Evolutionary conservation across 2,797 vertebrate species (phyloP).

Genomic region (Sebastes iracundus): DNA sequence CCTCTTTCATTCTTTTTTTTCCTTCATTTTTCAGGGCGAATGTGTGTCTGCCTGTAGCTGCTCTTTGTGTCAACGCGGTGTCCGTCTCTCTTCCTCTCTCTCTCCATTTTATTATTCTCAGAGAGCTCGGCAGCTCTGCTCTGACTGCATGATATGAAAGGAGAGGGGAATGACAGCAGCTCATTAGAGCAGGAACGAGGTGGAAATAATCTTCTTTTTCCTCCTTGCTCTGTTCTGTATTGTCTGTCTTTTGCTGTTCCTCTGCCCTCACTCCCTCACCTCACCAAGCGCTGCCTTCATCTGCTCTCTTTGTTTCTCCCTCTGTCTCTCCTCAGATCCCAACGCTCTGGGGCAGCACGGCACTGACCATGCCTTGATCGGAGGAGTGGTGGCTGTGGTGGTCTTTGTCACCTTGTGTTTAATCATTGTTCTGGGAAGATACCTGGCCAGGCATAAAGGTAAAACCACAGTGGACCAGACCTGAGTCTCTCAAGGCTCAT

Average conservation of each 20-base stretch:
- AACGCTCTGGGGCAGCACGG: slow-evolving; percentile 91
- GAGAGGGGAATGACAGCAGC: slow-evolving; percentile 57
- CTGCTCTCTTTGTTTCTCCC: slow-evolving; percentile 45
- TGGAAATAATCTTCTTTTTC: slow-evolving; percentile 60
- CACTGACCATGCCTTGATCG: slow-evolving; percentile 97
- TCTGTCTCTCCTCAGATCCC: slow-evolving; percentile 85
- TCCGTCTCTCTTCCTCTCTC: slow-evolving; percentile 40
- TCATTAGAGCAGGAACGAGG: slow-evolving; percentile 66
- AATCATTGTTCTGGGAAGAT: slow-evolving; percentile 98
- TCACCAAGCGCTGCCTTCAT: slow-evolving; percentile 37
- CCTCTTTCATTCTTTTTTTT: slow-evolving; percentile 61
- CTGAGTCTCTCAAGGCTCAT: slow-evolving; percentile 24
- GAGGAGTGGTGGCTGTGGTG: slow-evolving; percentile 98
- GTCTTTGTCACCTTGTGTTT: slow-evolving; percentile 98
- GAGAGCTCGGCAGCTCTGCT: slow-evolving; percentile 48
- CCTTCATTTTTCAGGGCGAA: slow-evolving; percentile 60
- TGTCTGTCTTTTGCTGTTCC: slow-evolving; percentile 24
- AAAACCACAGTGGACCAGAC: slow-evolving; percentile 51
- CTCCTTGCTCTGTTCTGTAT: slow-evolving; percentile 51
- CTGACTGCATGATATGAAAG: slow-evolving; percentile 59
- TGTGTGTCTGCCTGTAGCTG: slow-evolving; percentile 51
- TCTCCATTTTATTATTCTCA: slow-evolving; percentile 66
- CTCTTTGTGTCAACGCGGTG: slow-evolving; percentile 52
- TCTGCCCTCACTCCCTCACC: slow-evolving; percentile 41
- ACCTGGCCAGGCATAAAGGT: slow-evolving; percentile 99